phyloP scores from a whole-genome alignment of 2,888 invertebrate genomes.

The Psylliodes chrysocephalus region DNA sequence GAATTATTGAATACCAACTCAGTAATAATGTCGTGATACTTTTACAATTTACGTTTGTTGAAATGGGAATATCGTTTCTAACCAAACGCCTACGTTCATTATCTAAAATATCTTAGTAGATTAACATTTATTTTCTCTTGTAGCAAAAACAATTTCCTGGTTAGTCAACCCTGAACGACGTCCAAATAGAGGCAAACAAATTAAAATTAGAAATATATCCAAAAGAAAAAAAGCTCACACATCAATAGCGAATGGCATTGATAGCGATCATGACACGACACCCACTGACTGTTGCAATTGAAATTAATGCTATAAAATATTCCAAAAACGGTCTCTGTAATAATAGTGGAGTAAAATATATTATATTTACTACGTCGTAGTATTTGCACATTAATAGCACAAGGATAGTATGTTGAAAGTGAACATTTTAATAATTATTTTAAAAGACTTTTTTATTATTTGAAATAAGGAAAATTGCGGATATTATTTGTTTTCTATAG shows the following conservation, averaged over 20 bases:
- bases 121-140: constrained; percentile 21
- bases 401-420: constrained; percentile 12
- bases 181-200: constrained; percentile 23
- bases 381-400: constrained; percentile 3
- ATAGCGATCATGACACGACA: constrained; percentile 21
- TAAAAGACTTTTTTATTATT: background rate
- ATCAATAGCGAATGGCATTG: constrained; percentile 19
- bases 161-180: constrained; percentile 21
- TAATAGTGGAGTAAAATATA: constrained; percentile 13
- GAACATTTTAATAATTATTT: background rate
- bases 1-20: too few relatives aligned
- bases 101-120: constrained; percentile 7
- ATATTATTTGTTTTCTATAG: too few relatives aligned
- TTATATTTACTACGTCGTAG: constrained; percentile 16
- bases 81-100: background rate
- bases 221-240: constrained; percentile 16
- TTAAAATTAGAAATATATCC: constrained; percentile 17
- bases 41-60: background rate
- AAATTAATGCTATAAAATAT: constrained; percentile 22
- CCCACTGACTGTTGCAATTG: constrained; percentile 21
- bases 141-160: constrained; percentile 19
- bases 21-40: background rate
- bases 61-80: background rate
- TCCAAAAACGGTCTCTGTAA: constrained; percentile 16
- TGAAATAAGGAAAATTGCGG: background rate